These are phyloP conservation scores for Chionis minor DNA, from an alignment of 2,113 vertebrate species.

Conservation along the genomic window DNA sequence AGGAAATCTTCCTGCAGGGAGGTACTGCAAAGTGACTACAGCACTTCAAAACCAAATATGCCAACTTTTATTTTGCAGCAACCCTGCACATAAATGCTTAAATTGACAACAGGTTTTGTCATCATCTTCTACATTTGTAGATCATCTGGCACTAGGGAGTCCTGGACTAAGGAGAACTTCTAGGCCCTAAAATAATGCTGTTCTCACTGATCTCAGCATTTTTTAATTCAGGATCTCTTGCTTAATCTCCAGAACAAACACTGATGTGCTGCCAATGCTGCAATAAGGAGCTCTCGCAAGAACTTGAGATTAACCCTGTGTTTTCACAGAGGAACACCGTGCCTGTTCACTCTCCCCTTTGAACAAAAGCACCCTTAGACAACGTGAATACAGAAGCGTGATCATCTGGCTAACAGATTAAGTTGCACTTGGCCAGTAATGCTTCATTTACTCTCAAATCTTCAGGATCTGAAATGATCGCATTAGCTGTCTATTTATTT, in stretches of 20 bases:
- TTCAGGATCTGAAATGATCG: neutral
- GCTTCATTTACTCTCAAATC: neutral
- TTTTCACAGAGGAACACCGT: neutral
- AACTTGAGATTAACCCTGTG: neutral
- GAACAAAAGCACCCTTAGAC: neutral
- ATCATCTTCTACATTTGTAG: neutral
- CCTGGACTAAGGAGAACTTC: neutral
- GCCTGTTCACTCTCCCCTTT: neutral
- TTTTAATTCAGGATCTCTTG: neutral
- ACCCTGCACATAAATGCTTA: neutral
- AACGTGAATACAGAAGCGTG: neutral
- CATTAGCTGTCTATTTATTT: neutral
- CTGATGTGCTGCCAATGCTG: neutral
- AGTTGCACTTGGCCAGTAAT: neutral
- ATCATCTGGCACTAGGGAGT: neutral
- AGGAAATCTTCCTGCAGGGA: neutral
- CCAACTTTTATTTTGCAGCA: neutral
- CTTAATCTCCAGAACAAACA: slow-evolving; percentile 5
- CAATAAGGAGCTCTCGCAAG: neutral
- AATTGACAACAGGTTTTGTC: neutral
- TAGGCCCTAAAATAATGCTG: neutral
- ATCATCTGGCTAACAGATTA: neutral
- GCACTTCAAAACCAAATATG: neutral
- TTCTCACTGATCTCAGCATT: neutral
- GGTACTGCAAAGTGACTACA: neutral